phyloP scores from a whole-genome alignment of 2,113 vertebrate species.

The Corapipo altera region DNA sequence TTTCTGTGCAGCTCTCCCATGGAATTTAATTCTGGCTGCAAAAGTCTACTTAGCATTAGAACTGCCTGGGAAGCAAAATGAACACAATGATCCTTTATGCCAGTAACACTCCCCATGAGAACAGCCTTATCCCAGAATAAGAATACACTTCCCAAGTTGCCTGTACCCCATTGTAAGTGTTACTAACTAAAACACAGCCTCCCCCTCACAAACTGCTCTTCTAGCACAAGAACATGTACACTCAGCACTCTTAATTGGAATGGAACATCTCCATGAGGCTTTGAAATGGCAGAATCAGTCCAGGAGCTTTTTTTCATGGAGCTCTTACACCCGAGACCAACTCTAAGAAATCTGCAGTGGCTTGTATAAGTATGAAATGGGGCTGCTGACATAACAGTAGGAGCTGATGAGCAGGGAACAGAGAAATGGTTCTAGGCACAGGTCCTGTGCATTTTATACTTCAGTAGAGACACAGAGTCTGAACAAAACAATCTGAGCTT shows the following conservation, averaged over 20 bases:
- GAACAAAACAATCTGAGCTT: background rate
- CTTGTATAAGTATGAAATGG: background rate
- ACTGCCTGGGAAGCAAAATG: background rate
- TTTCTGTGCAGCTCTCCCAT: background rate
- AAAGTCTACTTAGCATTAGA: background rate
- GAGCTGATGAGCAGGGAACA: background rate
- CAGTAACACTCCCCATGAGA: background rate
- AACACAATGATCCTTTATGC: background rate
- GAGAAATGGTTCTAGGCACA: background rate
- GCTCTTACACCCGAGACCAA: background rate
- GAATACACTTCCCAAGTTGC: background rate
- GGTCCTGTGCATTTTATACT: background rate
- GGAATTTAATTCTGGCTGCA: background rate
- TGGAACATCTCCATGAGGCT: background rate
- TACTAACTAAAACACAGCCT: background rate
- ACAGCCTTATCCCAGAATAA: background rate
- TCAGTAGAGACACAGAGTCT: background rate
- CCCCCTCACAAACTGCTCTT: background rate
- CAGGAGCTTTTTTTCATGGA: background rate
- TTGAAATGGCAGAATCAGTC: background rate
- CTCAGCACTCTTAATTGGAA: background rate
- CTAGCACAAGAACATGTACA: background rate
- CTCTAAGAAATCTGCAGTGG: background rate
- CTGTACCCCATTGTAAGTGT: background rate
- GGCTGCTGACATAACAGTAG: background rate